A percentile compares a stretch with the other conserved stretches of the same genome.
phyloP scores from a whole-genome alignment of 2,797 vertebrate genomes.

The Macrochelys suwanniensis region DNA sequence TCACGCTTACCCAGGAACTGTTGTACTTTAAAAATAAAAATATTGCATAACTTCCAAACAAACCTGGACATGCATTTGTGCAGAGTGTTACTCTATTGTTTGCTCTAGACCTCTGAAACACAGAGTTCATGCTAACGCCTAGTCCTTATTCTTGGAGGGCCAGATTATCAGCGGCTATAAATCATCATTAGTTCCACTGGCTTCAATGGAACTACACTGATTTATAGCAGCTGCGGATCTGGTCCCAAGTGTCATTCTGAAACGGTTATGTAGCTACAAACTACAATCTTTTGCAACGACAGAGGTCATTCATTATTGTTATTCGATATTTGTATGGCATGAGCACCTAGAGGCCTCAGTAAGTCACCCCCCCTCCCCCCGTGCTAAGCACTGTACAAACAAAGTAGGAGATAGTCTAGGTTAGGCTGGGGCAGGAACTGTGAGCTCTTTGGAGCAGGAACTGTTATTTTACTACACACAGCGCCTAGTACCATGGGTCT shows the following conservation, averaged over 20 bases:
- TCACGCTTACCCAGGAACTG: background rate
- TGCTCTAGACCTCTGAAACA: background rate
- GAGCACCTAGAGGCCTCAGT: background rate
- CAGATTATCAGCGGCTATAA: background rate
- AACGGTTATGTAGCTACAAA: background rate
- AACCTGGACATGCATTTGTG: background rate
- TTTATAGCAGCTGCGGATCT: background rate
- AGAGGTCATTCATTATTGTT: background rate
- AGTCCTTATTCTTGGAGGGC: background rate
- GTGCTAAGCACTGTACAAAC: background rate
- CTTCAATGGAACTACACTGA: background rate
- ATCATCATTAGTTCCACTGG: background rate
- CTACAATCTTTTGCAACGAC: background rate
- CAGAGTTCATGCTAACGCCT: background rate
- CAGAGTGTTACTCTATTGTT: background rate
- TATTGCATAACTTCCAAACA: background rate
- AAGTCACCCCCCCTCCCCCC: background rate
- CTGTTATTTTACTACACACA: background rate
- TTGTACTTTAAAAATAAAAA: background rate
- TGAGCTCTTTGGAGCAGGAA: too few species aligned
- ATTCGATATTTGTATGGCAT: background rate
- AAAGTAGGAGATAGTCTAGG: background rate
- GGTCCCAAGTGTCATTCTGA: background rate
- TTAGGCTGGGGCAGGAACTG: too few species aligned
- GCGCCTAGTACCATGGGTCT: accelerated